Conservation (phyloP, 2,888 invertebrate genomes). For the Clitarchus hookeri region DNA sequence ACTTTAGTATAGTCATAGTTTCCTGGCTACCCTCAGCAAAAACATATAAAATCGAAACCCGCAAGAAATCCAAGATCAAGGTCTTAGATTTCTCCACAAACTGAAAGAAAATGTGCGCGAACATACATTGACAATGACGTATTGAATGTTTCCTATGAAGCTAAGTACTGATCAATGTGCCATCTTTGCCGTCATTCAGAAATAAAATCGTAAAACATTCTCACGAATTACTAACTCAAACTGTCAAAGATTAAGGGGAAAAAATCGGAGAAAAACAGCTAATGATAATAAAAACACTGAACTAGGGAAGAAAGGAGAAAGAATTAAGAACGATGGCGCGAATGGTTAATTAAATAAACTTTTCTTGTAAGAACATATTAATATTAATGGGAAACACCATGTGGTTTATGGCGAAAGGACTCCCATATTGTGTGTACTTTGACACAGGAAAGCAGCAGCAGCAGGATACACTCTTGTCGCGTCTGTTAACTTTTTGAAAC, state of each 20-base stretch:
- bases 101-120: background rate
- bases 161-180: background rate
- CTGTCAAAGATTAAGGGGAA: no score
- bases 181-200: background rate
- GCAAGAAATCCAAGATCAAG: background rate
- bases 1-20: background rate
- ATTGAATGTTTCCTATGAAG: background rate
- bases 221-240: background rate
- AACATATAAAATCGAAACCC: background rate
- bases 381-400: no score
- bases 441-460: no score
- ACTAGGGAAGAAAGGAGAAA: background rate
- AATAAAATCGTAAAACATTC: background rate
- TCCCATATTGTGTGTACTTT: no score
- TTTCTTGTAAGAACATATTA: no score
- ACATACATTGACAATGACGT: background rate
- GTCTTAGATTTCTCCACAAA: background rate
- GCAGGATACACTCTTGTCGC: no score
- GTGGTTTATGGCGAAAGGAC: no score
- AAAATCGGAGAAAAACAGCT: background rate
- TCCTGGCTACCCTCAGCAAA: background rate
- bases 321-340: background rate
- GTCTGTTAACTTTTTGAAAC: no score
- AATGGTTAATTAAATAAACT: no score
- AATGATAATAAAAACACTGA: background rate